phyloP scores from a whole-genome alignment of 2,888 invertebrate species.

The Mythimna lalbum region DNA sequence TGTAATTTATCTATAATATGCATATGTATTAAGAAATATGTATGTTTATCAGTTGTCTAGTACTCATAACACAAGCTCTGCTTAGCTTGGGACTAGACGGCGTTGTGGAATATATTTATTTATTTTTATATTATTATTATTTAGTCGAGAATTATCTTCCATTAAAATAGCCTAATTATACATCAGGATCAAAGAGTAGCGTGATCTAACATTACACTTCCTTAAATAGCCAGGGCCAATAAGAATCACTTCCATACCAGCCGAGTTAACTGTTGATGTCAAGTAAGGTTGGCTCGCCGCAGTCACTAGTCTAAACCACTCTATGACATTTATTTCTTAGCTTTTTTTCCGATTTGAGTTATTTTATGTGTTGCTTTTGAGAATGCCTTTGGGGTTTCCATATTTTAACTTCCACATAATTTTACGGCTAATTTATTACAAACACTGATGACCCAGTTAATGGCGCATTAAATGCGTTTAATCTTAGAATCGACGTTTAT shows the following conservation, averaged over 20 bases:
- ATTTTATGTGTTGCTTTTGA: slow-evolving; percentile 49
- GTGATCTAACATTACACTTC: slow-evolving; percentile 4
- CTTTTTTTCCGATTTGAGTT: slow-evolving; percentile 54
- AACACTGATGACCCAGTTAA: slow-evolving; percentile 60
- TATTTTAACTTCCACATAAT: slow-evolving; percentile 45
- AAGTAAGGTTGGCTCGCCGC: slow-evolving; percentile 15
- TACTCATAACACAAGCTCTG: no score
- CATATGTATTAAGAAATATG: no score
- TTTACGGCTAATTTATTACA: slow-evolving; percentile 52
- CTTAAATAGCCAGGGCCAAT: slow-evolving; percentile 14
- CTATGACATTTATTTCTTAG: slow-evolving; percentile 66
- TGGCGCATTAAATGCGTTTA: slow-evolving; percentile 45
- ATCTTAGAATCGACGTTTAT: slow-evolving; percentile 51
- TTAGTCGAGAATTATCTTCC: not conserved
- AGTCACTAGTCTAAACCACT: slow-evolving; percentile 12
- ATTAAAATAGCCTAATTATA: slow-evolving; percentile 11
- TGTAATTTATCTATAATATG: no score
- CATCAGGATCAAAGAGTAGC: slow-evolving; percentile 25
- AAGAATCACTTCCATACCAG: slow-evolving; percentile 12
- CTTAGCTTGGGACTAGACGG: no score
- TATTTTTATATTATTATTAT: no score
- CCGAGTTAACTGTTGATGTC: slow-evolving; percentile 39
- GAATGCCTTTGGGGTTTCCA: slow-evolving; percentile 26
- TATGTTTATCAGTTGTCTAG: no score
- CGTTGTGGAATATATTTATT: no score